Base-by-base conservation (phyloP, 2,888 invertebrate genomes). In the Sclerodermus sp. region DNA sequence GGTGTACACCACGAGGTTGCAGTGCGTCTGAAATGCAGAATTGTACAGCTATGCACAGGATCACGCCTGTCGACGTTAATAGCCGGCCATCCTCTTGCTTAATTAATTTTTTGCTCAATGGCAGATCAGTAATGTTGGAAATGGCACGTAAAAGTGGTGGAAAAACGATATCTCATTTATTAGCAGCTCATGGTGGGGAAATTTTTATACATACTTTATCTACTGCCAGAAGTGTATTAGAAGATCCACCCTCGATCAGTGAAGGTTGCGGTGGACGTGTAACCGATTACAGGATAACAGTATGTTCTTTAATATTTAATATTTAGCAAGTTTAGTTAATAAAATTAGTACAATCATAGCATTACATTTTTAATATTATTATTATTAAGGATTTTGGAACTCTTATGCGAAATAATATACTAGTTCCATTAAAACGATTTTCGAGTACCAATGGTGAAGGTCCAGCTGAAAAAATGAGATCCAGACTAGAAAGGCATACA, bases 41-140 rank as follows among this genome's bases (percentile, higher is more conserved):
- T 71, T 92, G 89, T 68, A 88, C 92, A 0, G 89, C 89, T 0
- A 89, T 94, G 78, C 90, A 90, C 79, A 83, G 95, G 53, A 93
- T 97, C 17, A 96, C 97, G 0, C 96, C 97, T 0, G 93, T 96
- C 0, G 96, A 97, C 79, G 96, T 97, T 0, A 97, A 96, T 62
- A 96, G 96, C 15, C 84, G 98, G 0, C 98, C 98, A 0, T 96
- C 97, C 0, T 93, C 96, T 0, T 99, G 98, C 76, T 83, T 99
- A 45, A 98, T 97, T 41, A 96, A 96, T 79, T 99, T 99, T 79
- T 81, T 99, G n/a, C 83, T 97, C 1, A 93, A 92, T 70, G 97
- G 97, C 9, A 83, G 93, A n/a, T 91, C 91, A 0, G 93, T 94
- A 12, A 88, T 93, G 82, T 79, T 97, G 42, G 96, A 97, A 80